phyloP scores from a whole-genome alignment of 2,888 invertebrate genomes.

The Sphaerophoria rueppellii region DNA sequence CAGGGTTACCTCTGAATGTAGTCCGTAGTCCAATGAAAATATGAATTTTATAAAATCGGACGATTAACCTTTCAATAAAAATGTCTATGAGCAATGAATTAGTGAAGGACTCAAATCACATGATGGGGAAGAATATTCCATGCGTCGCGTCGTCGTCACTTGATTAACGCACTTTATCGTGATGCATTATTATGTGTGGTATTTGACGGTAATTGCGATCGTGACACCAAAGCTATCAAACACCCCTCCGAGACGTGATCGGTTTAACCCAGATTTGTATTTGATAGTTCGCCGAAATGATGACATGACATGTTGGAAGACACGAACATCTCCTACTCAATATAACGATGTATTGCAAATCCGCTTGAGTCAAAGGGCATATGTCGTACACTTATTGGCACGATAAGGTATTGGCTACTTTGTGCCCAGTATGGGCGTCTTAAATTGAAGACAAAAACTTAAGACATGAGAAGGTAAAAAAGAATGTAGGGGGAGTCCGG shows the following conservation, averaged over 20 bases:
- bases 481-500: no score
- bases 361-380: conserved; percentile 62
- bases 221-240: conserved; percentile 23
- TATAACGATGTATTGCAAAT: conserved; percentile 34
- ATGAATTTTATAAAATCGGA: conserved; percentile 32
- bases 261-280: conserved; percentile 53
- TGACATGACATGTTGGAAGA: conserved; percentile 1
- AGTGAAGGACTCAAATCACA: conserved; percentile 46
- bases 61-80: conserved; percentile 55
- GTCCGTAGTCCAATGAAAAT: conserved; percentile 16
- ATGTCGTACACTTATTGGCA: conserved; percentile 43
- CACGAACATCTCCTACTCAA: not conserved
- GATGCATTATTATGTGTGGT: conserved; percentile 40
- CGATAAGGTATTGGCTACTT: conserved; percentile 22
- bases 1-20: not conserved
- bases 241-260: conserved; percentile 32
- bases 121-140: conserved; percentile 28
- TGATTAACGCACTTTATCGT: conserved; percentile 49
- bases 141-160: conserved; percentile 18
- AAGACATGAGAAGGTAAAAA: not conserved
- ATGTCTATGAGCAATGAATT: not conserved
- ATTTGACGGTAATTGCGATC: conserved; percentile 40
- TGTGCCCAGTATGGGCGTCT: conserved; percentile 14
- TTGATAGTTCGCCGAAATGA: conserved; percentile 17
- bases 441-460: not conserved